Conservation (phyloP, 2,113 vertebrate species). For the Calyptomena viridis region DNA sequence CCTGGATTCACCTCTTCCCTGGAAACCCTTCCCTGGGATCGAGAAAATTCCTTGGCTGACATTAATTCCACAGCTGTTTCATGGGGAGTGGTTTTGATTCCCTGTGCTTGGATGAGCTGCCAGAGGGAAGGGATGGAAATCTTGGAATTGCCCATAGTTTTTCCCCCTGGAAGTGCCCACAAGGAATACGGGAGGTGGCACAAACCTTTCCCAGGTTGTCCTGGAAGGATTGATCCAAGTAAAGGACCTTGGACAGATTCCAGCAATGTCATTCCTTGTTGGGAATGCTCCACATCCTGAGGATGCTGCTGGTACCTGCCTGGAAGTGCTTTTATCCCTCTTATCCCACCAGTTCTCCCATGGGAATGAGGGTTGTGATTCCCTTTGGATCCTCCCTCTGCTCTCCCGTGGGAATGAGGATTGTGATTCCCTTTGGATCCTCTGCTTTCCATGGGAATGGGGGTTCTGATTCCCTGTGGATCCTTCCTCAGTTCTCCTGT, state of each 20-base stretch:
- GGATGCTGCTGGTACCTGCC: not conserved
- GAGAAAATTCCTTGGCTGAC: not conserved
- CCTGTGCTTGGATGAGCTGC: not conserved
- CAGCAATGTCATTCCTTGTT: not conserved
- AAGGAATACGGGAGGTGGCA: not conserved
- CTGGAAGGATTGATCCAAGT: not conserved
- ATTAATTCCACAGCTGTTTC: not conserved
- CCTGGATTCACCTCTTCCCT: not conserved
- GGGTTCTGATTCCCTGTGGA: not conserved
- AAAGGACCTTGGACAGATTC: not conserved
- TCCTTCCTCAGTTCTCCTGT: not conserved
- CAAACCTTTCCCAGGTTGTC: not conserved
- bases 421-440: not conserved
- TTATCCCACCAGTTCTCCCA: not conserved
- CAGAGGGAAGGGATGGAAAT: not conserved
- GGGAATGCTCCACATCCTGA: not conserved
- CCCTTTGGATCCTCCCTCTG: not conserved
- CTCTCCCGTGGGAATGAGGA: not conserved
- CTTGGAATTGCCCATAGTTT: not conserved
- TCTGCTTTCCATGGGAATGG: not conserved
- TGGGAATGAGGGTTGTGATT: not conserved
- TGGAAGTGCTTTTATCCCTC: not conserved
- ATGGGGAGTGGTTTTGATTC: not conserved
- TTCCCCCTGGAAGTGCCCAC: not conserved
- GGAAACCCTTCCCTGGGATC: not conserved